These are phyloP conservation scores for Heterodera filipjevi DNA, from an alignment of 2,888 invertebrate genomes.

Conservation along the genomic window DNA sequence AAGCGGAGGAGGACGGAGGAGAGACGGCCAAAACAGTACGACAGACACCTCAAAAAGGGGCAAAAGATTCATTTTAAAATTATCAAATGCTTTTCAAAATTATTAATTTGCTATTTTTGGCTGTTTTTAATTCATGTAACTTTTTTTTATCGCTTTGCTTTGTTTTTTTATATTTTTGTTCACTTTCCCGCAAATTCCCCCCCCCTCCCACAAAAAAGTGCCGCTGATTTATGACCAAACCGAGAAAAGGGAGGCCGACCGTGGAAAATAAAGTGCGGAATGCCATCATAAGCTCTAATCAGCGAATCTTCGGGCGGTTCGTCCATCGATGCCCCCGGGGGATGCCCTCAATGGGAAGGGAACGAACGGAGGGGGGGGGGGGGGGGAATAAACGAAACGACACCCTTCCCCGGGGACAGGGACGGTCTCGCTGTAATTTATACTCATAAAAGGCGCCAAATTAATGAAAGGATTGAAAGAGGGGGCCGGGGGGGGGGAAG, in stretches of 20 bases:
- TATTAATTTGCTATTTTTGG: not conserved
- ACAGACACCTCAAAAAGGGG: not conserved
- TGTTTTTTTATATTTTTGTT: not conserved
- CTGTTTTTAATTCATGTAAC: no score
- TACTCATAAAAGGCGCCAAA: not conserved
- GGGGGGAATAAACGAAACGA: no score
- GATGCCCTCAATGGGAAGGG: not conserved
- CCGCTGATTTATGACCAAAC: conserved; percentile 4
- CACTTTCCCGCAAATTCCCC: not conserved
- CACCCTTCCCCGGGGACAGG: not conserved
- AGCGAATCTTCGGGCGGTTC: not conserved
- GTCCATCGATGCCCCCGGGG: not conserved
- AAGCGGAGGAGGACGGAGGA: not conserved
- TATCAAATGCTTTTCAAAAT: not conserved
- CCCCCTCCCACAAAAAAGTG: not conserved
- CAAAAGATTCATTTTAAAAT: not conserved
- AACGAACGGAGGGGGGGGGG: not conserved
- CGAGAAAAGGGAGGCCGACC: not conserved
- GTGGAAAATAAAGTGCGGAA: not conserved
- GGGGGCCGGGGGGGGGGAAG: not conserved
- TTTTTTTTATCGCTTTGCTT: no score
- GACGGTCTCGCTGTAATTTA: not conserved
- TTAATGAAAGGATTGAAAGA: not conserved
- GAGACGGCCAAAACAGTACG: not conserved
- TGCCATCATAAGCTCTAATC: not conserved